A percentile compares a stretch with the other conserved stretches of the same genome.
These are phyloP conservation scores for Microtus richardsoni DNA, from an alignment of 2,113 vertebrate genomes.

Conservation along the genomic window DNA sequence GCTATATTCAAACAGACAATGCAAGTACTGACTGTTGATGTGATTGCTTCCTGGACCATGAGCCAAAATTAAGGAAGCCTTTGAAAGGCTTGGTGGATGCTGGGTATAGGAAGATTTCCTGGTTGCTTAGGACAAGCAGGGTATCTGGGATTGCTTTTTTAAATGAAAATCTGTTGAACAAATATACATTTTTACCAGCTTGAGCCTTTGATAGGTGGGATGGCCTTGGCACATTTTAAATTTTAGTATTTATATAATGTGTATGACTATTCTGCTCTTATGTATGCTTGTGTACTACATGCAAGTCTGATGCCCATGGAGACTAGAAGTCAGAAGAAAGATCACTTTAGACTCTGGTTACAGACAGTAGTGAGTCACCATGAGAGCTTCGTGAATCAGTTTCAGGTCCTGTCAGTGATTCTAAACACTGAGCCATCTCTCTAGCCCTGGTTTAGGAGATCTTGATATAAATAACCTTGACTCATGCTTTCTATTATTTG, in stretches of 20 bases:
- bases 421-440: background rate
- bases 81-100: background rate
- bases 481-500: background rate
- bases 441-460: background rate
- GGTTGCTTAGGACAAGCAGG: background rate
- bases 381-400: background rate
- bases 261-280: background rate
- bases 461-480: background rate
- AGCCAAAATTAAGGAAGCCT: background rate
- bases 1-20: background rate
- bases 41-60: too few species aligned
- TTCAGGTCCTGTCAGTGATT: background rate
- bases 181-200: background rate
- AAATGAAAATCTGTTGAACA: background rate
- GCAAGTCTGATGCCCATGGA: background rate
- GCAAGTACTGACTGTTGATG: too few species aligned
- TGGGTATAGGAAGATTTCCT: background rate
- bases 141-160: background rate
- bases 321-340: background rate
- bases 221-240: background rate
- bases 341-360: background rate
- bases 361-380: background rate
- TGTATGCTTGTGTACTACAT: background rate
- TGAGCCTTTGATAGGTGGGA: background rate
- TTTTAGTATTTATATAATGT: background rate